phyloP scores from a whole-genome alignment of 2,888 invertebrate species.

The Drosophila leonis region DNA sequence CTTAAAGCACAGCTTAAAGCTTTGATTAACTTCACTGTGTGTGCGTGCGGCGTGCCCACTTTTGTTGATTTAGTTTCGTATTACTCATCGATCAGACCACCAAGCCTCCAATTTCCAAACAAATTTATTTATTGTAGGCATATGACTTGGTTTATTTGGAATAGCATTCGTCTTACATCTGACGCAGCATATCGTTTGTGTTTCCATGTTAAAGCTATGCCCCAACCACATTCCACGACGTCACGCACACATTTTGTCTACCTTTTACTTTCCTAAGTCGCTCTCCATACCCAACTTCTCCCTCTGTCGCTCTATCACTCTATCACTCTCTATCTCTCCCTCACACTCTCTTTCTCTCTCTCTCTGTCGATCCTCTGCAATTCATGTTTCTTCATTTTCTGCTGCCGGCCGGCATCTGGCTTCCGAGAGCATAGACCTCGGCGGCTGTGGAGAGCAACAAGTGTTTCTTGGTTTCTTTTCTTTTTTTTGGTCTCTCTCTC shows the following conservation, averaged over 20 bases:
- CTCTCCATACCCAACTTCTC: conserved; percentile 14
- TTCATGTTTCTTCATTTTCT: conserved; percentile 51
- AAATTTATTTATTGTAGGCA: conserved; percentile 16
- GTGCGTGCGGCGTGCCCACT: conserved; percentile 5
- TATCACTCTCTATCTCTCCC: background rate
- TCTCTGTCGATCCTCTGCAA: background rate
- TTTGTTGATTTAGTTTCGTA: conserved; percentile 31
- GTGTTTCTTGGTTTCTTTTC: conserved; percentile 50
- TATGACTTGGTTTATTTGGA: conserved; percentile 22
- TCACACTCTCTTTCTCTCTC: background rate
- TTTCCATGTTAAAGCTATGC: conserved; percentile 9
- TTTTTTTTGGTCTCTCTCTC: too few species aligned
- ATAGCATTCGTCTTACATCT: conserved; percentile 9
- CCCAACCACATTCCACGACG: conserved; percentile 23
- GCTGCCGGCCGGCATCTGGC: conserved; percentile 71
- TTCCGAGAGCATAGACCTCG: conserved; percentile 35
- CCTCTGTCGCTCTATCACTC: too few species aligned
- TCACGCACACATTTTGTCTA: conserved; percentile 8
- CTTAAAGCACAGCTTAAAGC: background rate
- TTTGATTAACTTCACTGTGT: conserved; percentile 1
- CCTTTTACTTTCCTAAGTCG: conserved; percentile 54
- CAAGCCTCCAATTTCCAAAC: conserved; percentile 12
- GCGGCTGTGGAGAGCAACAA: conserved; percentile 46
- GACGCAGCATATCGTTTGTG: background rate
- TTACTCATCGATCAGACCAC: conserved; percentile 63